Evolutionary conservation across 2,113 vertebrate genomes (phyloP).

Genomic region (Heterocephalus glaber): DNA sequence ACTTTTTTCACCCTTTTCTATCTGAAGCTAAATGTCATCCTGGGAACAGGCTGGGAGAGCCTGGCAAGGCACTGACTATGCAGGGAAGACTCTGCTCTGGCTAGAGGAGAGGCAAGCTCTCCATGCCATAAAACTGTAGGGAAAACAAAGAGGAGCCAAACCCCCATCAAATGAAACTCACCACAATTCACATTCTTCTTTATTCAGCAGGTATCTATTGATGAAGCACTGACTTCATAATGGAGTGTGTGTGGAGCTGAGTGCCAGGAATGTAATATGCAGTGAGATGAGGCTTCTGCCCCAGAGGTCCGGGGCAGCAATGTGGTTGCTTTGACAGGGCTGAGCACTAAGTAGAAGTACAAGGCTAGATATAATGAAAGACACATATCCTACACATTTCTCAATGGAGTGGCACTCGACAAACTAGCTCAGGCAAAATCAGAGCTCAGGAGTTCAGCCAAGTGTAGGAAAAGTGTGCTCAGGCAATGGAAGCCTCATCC

Average conservation of each 20-base stretch:
- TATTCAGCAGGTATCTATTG: neutral
- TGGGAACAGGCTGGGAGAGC: neutral
- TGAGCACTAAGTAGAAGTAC: neutral
- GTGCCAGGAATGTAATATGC: neutral
- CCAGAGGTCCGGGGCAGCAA: neutral
- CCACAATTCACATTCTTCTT: neutral
- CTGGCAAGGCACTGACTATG: neutral
- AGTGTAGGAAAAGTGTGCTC: neutral
- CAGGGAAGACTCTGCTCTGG: neutral
- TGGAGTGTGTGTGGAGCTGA: neutral
- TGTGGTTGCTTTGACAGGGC: no score
- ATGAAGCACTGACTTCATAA: neutral
- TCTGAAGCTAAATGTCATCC: slow-evolving; percentile 61
- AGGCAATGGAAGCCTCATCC: neutral
- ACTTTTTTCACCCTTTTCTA: neutral
- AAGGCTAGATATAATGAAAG: neutral
- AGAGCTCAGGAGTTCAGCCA: neutral
- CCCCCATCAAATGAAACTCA: rapidly evolving
- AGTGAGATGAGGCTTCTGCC: rapidly evolving
- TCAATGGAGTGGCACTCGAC: neutral
- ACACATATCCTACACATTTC: neutral
- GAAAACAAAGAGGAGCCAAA: neutral
- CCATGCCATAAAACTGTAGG: neutral
- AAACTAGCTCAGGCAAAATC: neutral
- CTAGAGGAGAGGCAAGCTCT: neutral